These are phyloP conservation scores for Epistrophe grossulariae DNA, from an alignment of 2,888 invertebrate genomes.

Conservation along the genomic window DNA sequence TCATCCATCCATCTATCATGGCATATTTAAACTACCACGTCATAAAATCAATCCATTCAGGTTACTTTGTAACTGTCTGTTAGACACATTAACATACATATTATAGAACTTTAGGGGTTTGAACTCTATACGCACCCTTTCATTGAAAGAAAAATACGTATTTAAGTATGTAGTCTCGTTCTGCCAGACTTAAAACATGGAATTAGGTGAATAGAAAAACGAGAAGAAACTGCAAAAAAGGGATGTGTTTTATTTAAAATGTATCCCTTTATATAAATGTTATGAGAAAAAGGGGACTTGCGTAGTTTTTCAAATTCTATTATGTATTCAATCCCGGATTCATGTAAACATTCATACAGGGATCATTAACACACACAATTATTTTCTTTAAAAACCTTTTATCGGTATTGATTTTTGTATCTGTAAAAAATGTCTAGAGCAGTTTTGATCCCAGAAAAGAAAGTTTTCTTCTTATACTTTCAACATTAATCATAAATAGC, in stretches of 20 bases:
- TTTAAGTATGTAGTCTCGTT: slow-evolving; percentile 38
- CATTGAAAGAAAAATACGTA: slow-evolving; percentile 6
- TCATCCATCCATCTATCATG: slow-evolving; percentile 43
- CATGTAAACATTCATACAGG: not conserved
- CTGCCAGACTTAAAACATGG: slow-evolving; percentile 28
- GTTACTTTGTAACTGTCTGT: slow-evolving; percentile 62
- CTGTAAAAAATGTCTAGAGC: too few species aligned
- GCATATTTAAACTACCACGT: slow-evolving; percentile 39
- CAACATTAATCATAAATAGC: too few species aligned
- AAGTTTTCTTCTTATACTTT: too few species aligned
- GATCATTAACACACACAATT: not conserved
- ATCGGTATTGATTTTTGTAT: too few species aligned
- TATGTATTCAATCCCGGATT: not conserved
- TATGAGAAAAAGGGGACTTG: slow-evolving; percentile 12
- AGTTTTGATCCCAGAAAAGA: too few species aligned
- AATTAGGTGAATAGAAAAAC: slow-evolving; percentile 57
- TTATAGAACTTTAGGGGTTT: slow-evolving; percentile 40
- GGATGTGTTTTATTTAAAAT: slow-evolving; percentile 30
- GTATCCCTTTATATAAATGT: slow-evolving; percentile 25
- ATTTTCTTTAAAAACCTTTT: too few species aligned
- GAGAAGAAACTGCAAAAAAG: slow-evolving; percentile 14
- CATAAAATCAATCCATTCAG: slow-evolving; percentile 67
- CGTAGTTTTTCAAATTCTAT: not conserved
- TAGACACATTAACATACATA: slow-evolving; percentile 69
- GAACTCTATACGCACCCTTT: slow-evolving; percentile 60